These are phyloP conservation scores for Danio kyathit DNA, from an alignment of 2,797 vertebrate genomes.

Conservation along the genomic window DNA sequence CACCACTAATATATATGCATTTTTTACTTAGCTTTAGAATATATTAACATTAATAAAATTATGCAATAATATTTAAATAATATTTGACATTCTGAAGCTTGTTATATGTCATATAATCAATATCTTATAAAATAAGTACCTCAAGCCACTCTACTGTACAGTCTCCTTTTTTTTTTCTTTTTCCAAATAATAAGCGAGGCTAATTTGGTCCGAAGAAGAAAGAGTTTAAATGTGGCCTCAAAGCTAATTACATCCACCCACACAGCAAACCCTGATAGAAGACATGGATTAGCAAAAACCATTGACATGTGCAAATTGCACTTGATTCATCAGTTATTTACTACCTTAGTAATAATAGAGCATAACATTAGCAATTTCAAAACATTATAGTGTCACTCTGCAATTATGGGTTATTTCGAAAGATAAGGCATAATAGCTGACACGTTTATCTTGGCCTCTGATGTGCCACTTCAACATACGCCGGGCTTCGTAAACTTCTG, in stretches of 20 bases:
- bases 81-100: too few species aligned
- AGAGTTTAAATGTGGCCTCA: conserved; percentile 59
- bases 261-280: conserved; percentile 49
- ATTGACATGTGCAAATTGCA: conserved; percentile 72
- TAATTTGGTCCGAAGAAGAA: conserved; percentile 43
- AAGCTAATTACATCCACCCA: conserved; percentile 57
- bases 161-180: not conserved
- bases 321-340: conserved; percentile 74
- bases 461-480: not conserved
- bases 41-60: too few species aligned
- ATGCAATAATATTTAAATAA: too few species aligned
- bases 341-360: conserved; percentile 70
- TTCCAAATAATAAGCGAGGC: conserved; percentile 7
- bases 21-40: too few species aligned
- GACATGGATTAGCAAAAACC: conserved; percentile 60
- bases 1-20: too few species aligned
- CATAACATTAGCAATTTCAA: conserved; percentile 70
- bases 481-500: not conserved
- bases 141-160: not conserved
- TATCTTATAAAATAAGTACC: not conserved
- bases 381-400: conserved; percentile 66
- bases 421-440: conserved; percentile 65
- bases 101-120: not conserved
- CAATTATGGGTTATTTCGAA: conserved; percentile 75
- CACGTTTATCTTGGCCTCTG: conserved; percentile 64